Base-by-base conservation (phyloP, 2,113 vertebrate genomes). In the Acrocephalus kingi region DNA sequence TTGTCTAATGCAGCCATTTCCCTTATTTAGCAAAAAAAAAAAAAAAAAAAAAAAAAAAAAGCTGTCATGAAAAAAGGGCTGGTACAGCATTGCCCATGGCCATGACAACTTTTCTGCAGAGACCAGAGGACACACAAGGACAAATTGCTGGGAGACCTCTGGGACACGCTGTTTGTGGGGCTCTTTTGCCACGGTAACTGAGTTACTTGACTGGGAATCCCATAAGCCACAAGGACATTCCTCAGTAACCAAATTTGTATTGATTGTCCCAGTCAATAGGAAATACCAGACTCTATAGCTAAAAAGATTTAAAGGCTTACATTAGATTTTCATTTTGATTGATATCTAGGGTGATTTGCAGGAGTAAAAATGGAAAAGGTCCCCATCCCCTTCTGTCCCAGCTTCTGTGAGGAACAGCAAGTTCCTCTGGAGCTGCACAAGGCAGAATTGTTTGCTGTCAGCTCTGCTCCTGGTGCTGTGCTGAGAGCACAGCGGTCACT, bases 191-290 rank as follows among this genome's bases (percentile, higher is more conserved):
- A 63, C 48, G 3, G 1, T 58, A 83, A 69, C 72, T 43, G 15
- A 66, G 45, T 92, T 84, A 68, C 48, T 64, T 35, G 18, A 30
- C 48, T 84, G 85, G 88, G 83, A 93, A 79, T 88, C 71, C 90
- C 76, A 39, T 41, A 30, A 58, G 49, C 56, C 88, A 64, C 85
- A 52, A 52, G 51, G 75, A 75, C 69, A 11, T 94, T 90, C 64
- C 78, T 85, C 81, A 41, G 56, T 89, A 94, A 96, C 88, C n/a
- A 59, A 59, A 88, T 86, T 75, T 64, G 68, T 74, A 64, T 94
- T 67, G 90, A 91, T 87, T 88, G 61, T 82, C 59, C 62, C 31
- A 64, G 88, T 90, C 85, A 84, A 67, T 93, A 90, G 82, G 54
- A 82, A 90, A 82, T 41, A 87, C 11, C 62, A 79, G 83, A 85